Evolutionary conservation across 2,113 vertebrate species (phyloP).

Genomic region (Laterallus jamaicensis): DNA sequence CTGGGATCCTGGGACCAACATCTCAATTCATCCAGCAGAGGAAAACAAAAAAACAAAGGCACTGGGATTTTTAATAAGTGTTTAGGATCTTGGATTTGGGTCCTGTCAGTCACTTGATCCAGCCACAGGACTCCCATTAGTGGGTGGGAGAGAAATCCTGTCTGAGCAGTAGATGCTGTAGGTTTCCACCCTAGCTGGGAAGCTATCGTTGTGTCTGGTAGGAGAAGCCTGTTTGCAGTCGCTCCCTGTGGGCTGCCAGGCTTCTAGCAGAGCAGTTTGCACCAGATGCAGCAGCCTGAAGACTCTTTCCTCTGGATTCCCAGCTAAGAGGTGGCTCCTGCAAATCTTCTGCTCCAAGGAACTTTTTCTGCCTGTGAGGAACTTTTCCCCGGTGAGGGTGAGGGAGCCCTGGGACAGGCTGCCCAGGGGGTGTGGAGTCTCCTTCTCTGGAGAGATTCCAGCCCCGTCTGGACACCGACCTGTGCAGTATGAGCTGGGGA

Average conservation of each 20-base stretch:
- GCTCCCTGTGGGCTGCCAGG: neutral
- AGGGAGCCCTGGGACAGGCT: no score
- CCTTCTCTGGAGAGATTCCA: no score
- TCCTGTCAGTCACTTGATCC: constrained; percentile 41
- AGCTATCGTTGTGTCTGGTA: neutral
- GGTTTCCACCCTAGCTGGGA: constrained; percentile 2
- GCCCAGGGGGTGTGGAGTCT: no score
- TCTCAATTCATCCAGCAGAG: neutral
- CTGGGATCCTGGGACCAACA: neutral
- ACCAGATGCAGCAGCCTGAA: constrained; percentile 31
- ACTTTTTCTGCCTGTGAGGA: no score
- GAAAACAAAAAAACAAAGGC: constrained; percentile 34
- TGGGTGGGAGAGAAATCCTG: constrained; percentile 39
- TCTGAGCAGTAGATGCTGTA: neutral
- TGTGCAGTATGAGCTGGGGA: no score
- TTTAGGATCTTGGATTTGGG: constrained; percentile 39
- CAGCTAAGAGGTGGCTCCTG: neutral
- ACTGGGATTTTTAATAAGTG: constrained; percentile 7
- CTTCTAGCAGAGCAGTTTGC: neutral
- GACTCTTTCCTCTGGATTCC: neutral
- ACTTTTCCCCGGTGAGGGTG: no score
- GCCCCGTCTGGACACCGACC: no score
- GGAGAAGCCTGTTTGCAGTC: constrained; percentile 5
- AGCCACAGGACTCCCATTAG: constrained; percentile 24
- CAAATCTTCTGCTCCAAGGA: neutral